phyloP scores from a whole-genome alignment of 2,888 invertebrate genomes.

The Augochlorella aurata region DNA sequence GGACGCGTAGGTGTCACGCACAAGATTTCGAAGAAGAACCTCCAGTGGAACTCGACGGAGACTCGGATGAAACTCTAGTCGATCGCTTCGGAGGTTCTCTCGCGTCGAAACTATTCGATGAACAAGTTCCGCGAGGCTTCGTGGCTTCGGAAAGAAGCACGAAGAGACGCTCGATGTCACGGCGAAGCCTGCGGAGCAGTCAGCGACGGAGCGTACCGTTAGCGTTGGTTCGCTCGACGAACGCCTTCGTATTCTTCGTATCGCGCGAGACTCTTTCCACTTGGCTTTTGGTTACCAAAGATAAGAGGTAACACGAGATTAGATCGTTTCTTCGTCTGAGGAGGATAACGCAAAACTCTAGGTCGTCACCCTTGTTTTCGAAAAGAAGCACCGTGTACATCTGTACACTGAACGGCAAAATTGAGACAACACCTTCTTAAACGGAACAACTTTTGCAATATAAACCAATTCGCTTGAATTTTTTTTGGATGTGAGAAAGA shows the following conservation, averaged over 20 bases:
- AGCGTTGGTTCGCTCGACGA: slow-evolving; percentile 20
- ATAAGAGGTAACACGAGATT: slow-evolving; percentile 32
- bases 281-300: slow-evolving; percentile 19
- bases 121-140: neutral
- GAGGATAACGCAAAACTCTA: neutral
- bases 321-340: slow-evolving; percentile 10
- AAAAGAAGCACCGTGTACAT: too few relatives aligned
- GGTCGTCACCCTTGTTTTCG: neutral
- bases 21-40: neutral
- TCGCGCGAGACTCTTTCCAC: neutral
- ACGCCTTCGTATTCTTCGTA: slow-evolving; percentile 27
- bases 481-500: too few relatives aligned
- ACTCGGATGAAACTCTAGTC: neutral
- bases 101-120: neutral
- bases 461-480: too few relatives aligned
- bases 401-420: too few relatives aligned
- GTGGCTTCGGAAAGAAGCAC: neutral
- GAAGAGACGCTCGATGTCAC: neutral
- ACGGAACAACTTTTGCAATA: too few relatives aligned
- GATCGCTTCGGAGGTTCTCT: too few relatives aligned
- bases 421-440: too few relatives aligned
- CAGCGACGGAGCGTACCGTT: slow-evolving; percentile 26
- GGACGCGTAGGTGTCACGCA: neutral
- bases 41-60: neutral
- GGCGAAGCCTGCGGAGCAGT: slow-evolving; percentile 47